Percentiles rank a stretch among this genome's conserved stretches.
Evolutionary conservation across 2,888 invertebrate genomes (phyloP).

Genomic region (Drosophila antonietae): DNA sequence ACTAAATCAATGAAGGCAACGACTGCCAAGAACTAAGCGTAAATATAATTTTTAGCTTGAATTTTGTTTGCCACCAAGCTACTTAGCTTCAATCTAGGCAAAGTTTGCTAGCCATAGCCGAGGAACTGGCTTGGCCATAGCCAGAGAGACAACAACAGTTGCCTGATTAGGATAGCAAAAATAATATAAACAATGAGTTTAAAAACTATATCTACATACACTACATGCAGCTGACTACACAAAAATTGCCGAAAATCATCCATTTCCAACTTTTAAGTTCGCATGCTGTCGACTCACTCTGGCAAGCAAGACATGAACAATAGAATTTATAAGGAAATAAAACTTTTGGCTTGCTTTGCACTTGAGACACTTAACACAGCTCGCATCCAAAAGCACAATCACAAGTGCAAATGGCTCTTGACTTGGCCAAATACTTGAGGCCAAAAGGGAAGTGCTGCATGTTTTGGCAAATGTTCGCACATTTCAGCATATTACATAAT

Average conservation of each 20-base stretch:
- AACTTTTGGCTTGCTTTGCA: constrained; percentile 1
- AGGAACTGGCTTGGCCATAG: not conserved
- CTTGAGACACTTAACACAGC: constrained; percentile 1
- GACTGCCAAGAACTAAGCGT: constrained; percentile 10
- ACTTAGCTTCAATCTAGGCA: not conserved
- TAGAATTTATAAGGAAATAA: not conserved
- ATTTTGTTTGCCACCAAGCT: not conserved
- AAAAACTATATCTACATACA: no score
- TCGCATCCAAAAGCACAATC: not conserved
- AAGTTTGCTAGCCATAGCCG: not conserved
- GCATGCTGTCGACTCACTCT: not conserved
- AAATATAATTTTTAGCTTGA: not conserved
- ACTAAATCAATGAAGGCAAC: constrained; percentile 33
- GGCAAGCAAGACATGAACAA: not conserved
- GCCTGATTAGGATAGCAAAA: not conserved
- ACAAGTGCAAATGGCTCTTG: constrained; percentile 26
- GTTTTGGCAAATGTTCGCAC: constrained; percentile 41
- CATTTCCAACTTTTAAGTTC: not conserved
- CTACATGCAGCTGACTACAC: not conserved
- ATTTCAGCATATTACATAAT: constrained; percentile 64
- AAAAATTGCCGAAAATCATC: not conserved
- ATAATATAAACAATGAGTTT: no score
- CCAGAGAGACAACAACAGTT: not conserved
- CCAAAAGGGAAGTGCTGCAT: constrained; percentile 30
- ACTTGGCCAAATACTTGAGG: constrained; percentile 36